Base-by-base conservation (phyloP, 1,140 invertebrate genomes). In the Leptopilina clavipes region DNA sequence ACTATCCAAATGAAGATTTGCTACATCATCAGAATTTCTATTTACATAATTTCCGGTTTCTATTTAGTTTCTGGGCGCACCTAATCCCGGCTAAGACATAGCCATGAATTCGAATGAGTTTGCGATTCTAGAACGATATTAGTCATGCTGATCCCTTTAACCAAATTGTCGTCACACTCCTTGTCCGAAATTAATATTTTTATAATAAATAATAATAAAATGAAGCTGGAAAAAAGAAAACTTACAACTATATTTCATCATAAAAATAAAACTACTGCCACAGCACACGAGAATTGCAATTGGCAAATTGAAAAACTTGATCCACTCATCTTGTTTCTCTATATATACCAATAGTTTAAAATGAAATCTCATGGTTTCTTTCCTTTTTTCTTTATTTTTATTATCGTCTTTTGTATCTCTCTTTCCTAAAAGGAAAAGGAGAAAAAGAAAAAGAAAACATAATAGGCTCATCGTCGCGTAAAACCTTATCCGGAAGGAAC, bases 371-470 rank as follows among this genome's bases (percentile, higher is more conserved):
- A 72, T 59, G 10, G 0, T 59, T 59, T 12, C 22, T 59, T 59
- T 59, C 10, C 22, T 59, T 10, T 25, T 12, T 59, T 25, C 25
- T 2, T 5, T 5, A 31, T n/a, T n/a, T n/a, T n/a, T n/a, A n/a
- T n/a, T n/a, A 45, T n/a, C 44, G 14, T 40, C 22, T 44, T 72
- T 22, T 76, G 72, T 56, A 71, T 43, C 56, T 78, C 52, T 65
- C 25, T 40, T 44, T 18, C 11, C 44, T 18, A 18, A 22, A 52
- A 22, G 25, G 59, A 31, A 22, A 65, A 31, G 9, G 37, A n/a
- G 12, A 52, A 22, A 14, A 19, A 25, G 6, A 40, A 40, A 40
- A 22, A 65, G 25, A 65, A 65, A 22, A 17, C 48, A 52, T 52
- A 14, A 59, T 59, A 59, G 56, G 59, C 59, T 65, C 59, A 31